Percentiles rank a stretch among this genome's conserved stretches.
These are phyloP conservation scores for Acleris literana DNA, from an alignment of 2,888 invertebrate genomes.

Conservation along the genomic window DNA sequence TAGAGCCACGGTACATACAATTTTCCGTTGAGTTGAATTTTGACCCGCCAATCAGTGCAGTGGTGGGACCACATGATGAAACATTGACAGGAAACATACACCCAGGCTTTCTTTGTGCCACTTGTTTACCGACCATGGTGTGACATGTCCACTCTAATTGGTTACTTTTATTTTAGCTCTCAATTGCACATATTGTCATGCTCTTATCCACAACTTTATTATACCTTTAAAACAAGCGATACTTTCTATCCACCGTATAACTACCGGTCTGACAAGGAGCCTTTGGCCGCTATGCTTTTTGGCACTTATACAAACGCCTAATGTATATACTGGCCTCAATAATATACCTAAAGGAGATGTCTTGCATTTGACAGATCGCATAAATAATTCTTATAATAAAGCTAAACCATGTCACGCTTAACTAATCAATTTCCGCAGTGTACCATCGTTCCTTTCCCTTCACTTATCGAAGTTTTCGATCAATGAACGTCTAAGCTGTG, in stretches of 20 bases:
- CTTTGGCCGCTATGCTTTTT: constrained; percentile 13
- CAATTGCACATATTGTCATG: constrained; percentile 9
- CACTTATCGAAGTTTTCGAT: constrained; percentile 15
- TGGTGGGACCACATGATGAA: constrained; percentile 43
- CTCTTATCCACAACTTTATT: constrained; percentile 1
- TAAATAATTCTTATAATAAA: constrained; percentile 10
- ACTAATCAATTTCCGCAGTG: constrained; percentile 21
- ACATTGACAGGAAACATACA: constrained; percentile 42
- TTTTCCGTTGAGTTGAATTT: constrained; percentile 17
- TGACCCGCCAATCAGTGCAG: constrained; percentile 18
- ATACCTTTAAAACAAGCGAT: constrained; percentile 1
- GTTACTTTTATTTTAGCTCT: constrained; percentile 33
- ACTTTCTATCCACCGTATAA: constrained; percentile 25
- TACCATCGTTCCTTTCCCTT: constrained; percentile 17
- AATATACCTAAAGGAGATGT: constrained; percentile 5
- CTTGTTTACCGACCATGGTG: constrained; percentile 51
- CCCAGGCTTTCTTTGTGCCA: constrained; percentile 55
- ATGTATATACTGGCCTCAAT: neutral
- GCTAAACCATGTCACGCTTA: constrained; percentile 11
- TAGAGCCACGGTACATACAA: neutral
- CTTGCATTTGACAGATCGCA: neutral
- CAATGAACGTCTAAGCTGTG: constrained; percentile 20
- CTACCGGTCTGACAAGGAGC: neutral
- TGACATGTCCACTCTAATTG: constrained; percentile 53
- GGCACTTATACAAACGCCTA: neutral